phyloP scores from a whole-genome alignment of 1,140 invertebrate species.

The Brachionus paranguensis region DNA sequence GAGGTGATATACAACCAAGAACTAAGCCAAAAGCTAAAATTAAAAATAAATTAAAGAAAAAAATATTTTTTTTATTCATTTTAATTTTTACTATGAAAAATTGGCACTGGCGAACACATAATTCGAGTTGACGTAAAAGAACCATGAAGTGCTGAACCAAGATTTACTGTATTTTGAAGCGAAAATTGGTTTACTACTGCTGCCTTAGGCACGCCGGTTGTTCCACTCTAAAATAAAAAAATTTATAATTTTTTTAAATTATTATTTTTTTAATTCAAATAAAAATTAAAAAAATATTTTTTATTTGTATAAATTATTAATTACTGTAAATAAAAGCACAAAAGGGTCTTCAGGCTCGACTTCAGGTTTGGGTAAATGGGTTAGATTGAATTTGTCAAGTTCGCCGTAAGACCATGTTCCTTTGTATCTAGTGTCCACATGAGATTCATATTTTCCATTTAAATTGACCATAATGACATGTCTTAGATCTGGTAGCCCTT shows the following conservation, averaged over 20 bases:
- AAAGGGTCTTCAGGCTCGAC: conserved; percentile 13
- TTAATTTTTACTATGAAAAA: background rate
- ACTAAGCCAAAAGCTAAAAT: conserved; percentile 86
- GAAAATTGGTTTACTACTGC: conserved; percentile 5
- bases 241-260: background rate
- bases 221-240: background rate
- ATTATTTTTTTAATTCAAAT: background rate
- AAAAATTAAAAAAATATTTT: background rate
- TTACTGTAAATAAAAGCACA: conserved; percentile 9
- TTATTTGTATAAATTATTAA: background rate
- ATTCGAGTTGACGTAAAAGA: conserved; percentile 45
- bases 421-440: background rate
- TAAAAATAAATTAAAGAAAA: conserved; percentile 53
- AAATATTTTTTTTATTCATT: background rate
- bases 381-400: background rate
- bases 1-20: conserved; percentile 62
- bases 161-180: conserved; percentile 11
- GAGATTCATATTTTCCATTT: background rate
- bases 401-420: conserved; percentile 14
- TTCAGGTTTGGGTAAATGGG: background rate
- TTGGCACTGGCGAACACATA: conserved; percentile 14
- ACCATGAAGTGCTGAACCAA: background rate
- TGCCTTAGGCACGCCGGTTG: background rate
- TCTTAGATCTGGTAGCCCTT: background rate
- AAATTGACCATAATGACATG: conserved; percentile 16